Base-by-base conservation (phyloP, 2,797 vertebrate genomes). In the Siniperca obscura region DNA sequence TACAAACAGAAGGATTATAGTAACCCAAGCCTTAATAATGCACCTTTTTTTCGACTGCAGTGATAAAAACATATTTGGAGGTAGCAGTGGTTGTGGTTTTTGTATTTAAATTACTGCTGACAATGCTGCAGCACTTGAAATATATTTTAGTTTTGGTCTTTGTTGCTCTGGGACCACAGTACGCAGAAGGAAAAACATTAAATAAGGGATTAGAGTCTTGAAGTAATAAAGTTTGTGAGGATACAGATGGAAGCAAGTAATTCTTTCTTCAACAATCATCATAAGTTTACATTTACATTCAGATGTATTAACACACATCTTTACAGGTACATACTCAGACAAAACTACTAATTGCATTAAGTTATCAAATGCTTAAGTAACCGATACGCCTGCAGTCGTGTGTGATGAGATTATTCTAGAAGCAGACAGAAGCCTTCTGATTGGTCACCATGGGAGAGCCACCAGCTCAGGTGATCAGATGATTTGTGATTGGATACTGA, bases 311-410 rank as follows among this genome's bases (percentile, higher is more conserved):
- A 40, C 73, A 52, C 44, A 40, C 25, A 70, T 69, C 22, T 68
- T 71, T 25, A 22, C 36, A 67, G 30, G 36, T 38, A 62, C 34
- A 40, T 11, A 55, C 44, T 46, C 62, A 79, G 78, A 79, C 83
- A 53, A 82, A 87, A 72, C n/a, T 9, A 48, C 70, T 88, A 83
- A 90, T 83, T 72, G 83, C 79, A 90, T 90, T 88, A 90, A 70
- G 55, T 25, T 70, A 77, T 83, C 62, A 88, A 81, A 74, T 50
- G 70, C 78, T 87, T 86, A 85, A 87, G 82, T 82, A 83, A 82
- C 79, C 79, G 80, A 89, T 86, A 91, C 14, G 14, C 52, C 71
- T 74, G 44, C 62, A 62, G 76, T 67, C 67, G 30, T 88, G 52
- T 44, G 70, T 42, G 25, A 83, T 70, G 27, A 87, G 89, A 93